phyloP scores from a whole-genome alignment of 2,113 vertebrate species.

The Pao palembangensis region DNA sequence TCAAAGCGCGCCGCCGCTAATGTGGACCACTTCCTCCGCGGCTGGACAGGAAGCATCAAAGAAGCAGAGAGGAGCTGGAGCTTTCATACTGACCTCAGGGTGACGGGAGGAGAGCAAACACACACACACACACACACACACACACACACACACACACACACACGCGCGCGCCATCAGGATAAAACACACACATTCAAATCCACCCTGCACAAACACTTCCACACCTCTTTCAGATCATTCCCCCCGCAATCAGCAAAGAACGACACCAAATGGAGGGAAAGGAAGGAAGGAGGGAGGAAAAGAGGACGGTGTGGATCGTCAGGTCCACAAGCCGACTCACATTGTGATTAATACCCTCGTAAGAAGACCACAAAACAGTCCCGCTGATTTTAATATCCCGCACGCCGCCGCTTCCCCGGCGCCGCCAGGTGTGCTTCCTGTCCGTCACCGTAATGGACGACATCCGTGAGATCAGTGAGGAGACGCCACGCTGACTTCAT shows the following conservation, averaged over 20 bases:
- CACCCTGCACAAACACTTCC: constrained; percentile 24
- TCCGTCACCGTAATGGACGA: background rate
- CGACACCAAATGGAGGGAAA: background rate
- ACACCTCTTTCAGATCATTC: constrained; percentile 20
- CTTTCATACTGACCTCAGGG: constrained; percentile 76
- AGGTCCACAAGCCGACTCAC: constrained; percentile 1
- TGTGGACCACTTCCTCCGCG: constrained; percentile 28
- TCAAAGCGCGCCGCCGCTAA: constrained; percentile 15
- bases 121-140: constrained; percentile 12
- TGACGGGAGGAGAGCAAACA: constrained; percentile 42
- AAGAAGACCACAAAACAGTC: constrained; percentile 1
- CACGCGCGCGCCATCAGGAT: background rate
- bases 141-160: constrained; percentile 41
- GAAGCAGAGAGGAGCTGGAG: constrained; percentile 50
- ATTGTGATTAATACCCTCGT: constrained; percentile 10
- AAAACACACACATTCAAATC: constrained; percentile 39
- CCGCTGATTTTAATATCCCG: constrained; percentile 12
- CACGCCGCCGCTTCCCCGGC: constrained; percentile 3
- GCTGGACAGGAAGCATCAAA: constrained; percentile 55
- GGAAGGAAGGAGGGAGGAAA: background rate
- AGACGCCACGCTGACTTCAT: too few relatives aligned
- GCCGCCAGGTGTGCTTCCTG: constrained; percentile 17
- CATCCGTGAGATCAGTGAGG: too few relatives aligned
- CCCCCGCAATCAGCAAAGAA: background rate
- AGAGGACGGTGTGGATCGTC: background rate